Evolutionary conservation across 2,113 vertebrate genomes (phyloP).

Genomic region (Malurus elegans): DNA sequence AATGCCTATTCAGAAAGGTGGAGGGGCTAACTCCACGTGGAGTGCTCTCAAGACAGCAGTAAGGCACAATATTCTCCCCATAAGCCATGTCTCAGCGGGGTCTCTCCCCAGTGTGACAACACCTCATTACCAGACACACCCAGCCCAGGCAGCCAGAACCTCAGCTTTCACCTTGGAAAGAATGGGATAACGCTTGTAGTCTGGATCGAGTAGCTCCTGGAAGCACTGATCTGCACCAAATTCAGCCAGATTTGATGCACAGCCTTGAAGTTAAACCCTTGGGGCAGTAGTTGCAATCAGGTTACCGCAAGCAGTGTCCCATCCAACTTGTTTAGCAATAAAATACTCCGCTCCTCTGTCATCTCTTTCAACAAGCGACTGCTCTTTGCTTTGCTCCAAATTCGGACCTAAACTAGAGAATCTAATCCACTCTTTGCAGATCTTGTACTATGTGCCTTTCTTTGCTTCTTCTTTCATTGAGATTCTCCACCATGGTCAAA

Average conservation of each 20-base stretch:
- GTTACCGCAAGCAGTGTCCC: not conserved
- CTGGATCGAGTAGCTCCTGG: not conserved
- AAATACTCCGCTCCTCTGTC: not conserved
- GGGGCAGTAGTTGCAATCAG: not conserved
- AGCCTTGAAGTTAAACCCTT: not conserved
- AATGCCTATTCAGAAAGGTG: not conserved
- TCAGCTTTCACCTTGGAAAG: not conserved
- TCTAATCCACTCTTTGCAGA: not conserved
- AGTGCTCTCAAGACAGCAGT: not conserved
- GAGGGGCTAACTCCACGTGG: not conserved
- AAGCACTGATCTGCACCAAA: not conserved
- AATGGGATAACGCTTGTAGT: not conserved
- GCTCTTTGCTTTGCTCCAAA: not conserved
- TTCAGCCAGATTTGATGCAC: not conserved
- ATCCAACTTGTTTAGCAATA: not conserved
- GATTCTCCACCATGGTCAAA: not conserved
- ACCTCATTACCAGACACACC: not conserved
- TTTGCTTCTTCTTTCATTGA: not conserved
- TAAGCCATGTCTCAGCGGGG: not conserved
- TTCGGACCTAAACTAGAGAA: not conserved
- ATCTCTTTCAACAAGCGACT: not conserved
- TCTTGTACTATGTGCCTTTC: not conserved
- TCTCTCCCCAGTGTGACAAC: not conserved
- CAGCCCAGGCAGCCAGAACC: not conserved
- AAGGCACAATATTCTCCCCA: accelerated